Evolutionary conservation across 2,888 invertebrate genomes (phyloP), one percentile per base, ranked within the genome.

Genomic region (Spilosoma lubricipeda): DNA sequence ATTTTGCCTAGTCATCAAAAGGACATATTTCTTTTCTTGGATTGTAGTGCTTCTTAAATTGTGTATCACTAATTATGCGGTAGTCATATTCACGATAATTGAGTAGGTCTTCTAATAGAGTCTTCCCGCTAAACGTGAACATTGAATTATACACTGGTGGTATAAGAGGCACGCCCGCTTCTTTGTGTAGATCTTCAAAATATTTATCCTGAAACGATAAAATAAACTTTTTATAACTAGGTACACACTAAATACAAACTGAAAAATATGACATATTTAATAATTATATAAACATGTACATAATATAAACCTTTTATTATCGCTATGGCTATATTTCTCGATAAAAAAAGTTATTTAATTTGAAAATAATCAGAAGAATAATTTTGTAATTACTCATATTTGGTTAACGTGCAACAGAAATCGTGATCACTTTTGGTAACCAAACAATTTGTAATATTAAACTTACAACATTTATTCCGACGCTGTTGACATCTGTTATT

Each of bases 401-500:
- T 18, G 15, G 45, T 4, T 45, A 45, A 45, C 15, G 15, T 45
- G 3, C 15, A 45, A 45, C 45, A 45, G 45, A 45, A 15, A 15
- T 18, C 15, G 18, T 45, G 45, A 45, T 45, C 45, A 48, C 1
- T 20, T 48, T 0, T 4, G 18, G 52, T 9, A 9, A 23, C 20
- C 52, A 23, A 52, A 23, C 8, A 9, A 23, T 23, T 23, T 2
- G 23, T 23, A 23, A 5, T 23, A 52, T 20, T 52, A 52, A 18
- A 69, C 85, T 87, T 79, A 94, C 95, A 93, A 93, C 92, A 9
- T 90, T 70, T 5, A 18, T 84, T 3, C 90, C 92, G 69, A 94
- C 85, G 59, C 90, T 85, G 72, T 95, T 95, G 72, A 95, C 92
- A 59, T 94, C 91, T 11, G 94, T 93, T 87, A 90, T 88, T 33